Base-by-base conservation (phyloP, 2,888 invertebrate species). In the Enoplolaimus lenunculus region DNA sequence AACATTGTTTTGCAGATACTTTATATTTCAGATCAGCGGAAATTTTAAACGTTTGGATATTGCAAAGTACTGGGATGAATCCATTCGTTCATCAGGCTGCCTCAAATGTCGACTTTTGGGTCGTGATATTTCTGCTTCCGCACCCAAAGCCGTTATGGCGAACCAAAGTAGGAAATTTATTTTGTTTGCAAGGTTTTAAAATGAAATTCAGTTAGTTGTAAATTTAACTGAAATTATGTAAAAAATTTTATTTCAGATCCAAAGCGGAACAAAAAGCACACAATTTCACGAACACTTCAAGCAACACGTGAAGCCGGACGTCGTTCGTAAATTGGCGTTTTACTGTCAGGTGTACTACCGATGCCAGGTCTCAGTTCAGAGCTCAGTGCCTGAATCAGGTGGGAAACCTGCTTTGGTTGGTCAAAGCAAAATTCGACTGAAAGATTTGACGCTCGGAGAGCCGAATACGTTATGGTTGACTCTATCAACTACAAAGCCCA, bases 141-240 rank as follows among this genome's bases (percentile, higher is more conserved):
- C 70, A 70, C 30, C 66, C 69, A 3, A 71, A 71, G 34, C 71
- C 71, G 34, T 66, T 71, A 2, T 71, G 62, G 60, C 21, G 65
- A 33, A 71, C 69, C 16, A 57, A 68, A 69, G 71, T 69, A 62
- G 13, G 16, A 29, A 21, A 45, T n/a, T n/a, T n/a, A n/a, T n/a
- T n/a, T n/a, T n/a, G n/a, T n/a, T n/a, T n/a, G n/a, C n/a, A n/a
- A n/a, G n/a, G n/a, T n/a, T n/a, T n/a, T n/a, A n/a, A n/a, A n/a
- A n/a, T n/a, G n/a, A n/a, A n/a, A n/a, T n/a, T n/a, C n/a, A n/a
- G n/a, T n/a, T n/a, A n/a, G n/a, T n/a, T n/a, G n/a, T n/a, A n/a
- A n/a, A n/a, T n/a, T n/a, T n/a, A n/a, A n/a, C n/a, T n/a, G n/a
- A n/a, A n/a, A n/a, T n/a, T n/a, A n/a, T n/a, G n/a, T n/a, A n/a